Percentiles rank a stretch among this genome's conserved stretches.
phyloP scores from a whole-genome alignment of 2,888 invertebrate species.

The Pyrrhia umbra region DNA sequence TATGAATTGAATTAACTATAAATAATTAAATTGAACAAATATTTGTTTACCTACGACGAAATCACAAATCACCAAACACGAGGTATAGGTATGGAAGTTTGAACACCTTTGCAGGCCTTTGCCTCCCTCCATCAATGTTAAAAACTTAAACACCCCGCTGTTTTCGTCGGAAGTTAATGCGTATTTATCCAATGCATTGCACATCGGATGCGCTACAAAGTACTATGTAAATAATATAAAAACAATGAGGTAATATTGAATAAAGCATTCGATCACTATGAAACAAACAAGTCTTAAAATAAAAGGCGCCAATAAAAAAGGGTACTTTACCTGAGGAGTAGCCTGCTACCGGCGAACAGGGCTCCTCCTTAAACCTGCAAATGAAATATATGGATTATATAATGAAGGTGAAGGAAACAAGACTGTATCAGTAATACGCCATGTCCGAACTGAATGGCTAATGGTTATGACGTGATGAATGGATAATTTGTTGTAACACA shows the following conservation, averaged over 20 bases:
- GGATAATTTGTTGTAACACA: neutral
- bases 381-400: slow-evolving; percentile 47
- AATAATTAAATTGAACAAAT: no score
- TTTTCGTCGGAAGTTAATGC: no score
- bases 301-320: neutral
- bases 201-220: no score
- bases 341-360: slow-evolving; percentile 65
- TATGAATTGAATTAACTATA: no score
- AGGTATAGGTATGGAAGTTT: no score
- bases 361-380: slow-evolving; percentile 82
- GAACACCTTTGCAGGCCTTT: no score
- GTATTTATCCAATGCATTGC: no score
- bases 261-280: neutral
- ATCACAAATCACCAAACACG: no score
- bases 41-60: no score
- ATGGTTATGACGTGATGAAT: slow-evolving; percentile 3
- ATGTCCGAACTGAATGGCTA: neutral
- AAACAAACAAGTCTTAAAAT: slow-evolving; percentile 11
- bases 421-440: slow-evolving; percentile 15
- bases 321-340: slow-evolving; percentile 66
- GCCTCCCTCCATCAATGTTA: no score
- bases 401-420: slow-evolving; percentile 17
- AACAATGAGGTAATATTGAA: neutral
- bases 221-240: no score
- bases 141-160: no score